Base-by-base conservation (phyloP, 1,140 invertebrate genomes). In the Eciton burchellii region DNA sequence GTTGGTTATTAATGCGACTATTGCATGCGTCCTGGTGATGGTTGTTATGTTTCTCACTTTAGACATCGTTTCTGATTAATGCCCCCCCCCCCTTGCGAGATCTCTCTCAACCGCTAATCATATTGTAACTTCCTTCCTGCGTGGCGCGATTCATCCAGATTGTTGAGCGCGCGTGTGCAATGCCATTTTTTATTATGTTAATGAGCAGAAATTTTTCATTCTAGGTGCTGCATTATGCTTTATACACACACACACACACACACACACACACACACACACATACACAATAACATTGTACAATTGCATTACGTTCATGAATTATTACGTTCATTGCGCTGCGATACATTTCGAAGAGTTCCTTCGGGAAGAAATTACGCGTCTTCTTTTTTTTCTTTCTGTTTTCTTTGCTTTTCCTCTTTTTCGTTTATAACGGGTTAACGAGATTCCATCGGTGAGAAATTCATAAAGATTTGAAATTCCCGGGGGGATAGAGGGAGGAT, bases 381-480 rank as follows among this genome's bases (percentile, higher is more conserved):
- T n/a, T n/a, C n/a, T n/a, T n/a, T n/a, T n/a, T n/a, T n/a, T n/a
- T n/a, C n/a, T n/a, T n/a, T n/a, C n/a, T n/a, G n/a, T n/a, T n/a
- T n/a, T n/a, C n/a, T n/a, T n/a, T n/a, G n/a, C n/a, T n/a, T n/a
- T n/a, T n/a, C n/a, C n/a, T n/a, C 59, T 63, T 35, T 14, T 26
- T 82, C 29, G 41, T 12, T 14, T 16, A 79, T 82, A 68, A 82
- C 70, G 73, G 73, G 73, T 47, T 82, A 82, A 82, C 12, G 59
- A 82, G 14, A 47, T 68, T 70, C 59, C 49, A 14, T 63, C 24
- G 1, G 43, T 1, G 24, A 19, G 56, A 57, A 81, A 45, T 62
- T 74, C 54, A 62, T 54, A 62, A 84, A 71, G 47, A 73, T 86
- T 73, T 29, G 24, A 56, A 79, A 26, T 52, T 81, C 47, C 4